Conservation (phyloP, 2,797 vertebrate species). For the Valencia hispanica region DNA sequence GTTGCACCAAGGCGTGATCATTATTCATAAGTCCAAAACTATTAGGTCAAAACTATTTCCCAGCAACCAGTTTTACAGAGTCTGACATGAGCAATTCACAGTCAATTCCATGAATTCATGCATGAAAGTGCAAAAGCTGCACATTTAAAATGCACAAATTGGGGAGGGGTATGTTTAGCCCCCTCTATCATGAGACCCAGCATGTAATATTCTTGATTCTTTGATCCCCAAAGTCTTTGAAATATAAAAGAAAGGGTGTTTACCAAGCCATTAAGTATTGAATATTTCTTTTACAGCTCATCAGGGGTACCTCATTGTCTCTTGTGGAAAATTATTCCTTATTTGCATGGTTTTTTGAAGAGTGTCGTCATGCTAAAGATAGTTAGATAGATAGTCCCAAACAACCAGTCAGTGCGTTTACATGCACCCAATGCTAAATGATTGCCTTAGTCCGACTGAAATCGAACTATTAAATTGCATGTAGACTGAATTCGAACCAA, state of each 20-base stretch:
- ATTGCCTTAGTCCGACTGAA: too few relatives aligned
- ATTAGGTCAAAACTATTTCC: neutral
- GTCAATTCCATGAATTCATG: neutral
- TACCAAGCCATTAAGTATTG: neutral
- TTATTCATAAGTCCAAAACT: too few relatives aligned
- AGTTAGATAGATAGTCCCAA: too few relatives aligned
- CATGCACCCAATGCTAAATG: too few relatives aligned
- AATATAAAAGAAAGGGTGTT: neutral
- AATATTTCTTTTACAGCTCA: neutral
- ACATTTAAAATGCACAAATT: neutral
- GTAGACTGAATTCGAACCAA: too few relatives aligned
- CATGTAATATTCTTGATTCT: neutral
- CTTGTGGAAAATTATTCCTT: too few relatives aligned
- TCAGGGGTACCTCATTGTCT: neutral
- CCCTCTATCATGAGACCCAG: neutral
- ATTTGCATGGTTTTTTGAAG: neutral
- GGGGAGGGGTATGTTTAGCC: neutral
- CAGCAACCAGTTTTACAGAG: neutral
- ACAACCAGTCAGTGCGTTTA: too few relatives aligned
- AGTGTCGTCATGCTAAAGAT: neutral
- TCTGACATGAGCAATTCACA: neutral
- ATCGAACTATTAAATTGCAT: too few relatives aligned
- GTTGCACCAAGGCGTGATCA: too few relatives aligned
- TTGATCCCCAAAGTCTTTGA: neutral
- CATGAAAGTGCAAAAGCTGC: neutral